Percentiles rank a stretch among this genome's conserved stretches.
phyloP scores from a whole-genome alignment of 2,113 vertebrate genomes.

The Electrona antarctica region DNA sequence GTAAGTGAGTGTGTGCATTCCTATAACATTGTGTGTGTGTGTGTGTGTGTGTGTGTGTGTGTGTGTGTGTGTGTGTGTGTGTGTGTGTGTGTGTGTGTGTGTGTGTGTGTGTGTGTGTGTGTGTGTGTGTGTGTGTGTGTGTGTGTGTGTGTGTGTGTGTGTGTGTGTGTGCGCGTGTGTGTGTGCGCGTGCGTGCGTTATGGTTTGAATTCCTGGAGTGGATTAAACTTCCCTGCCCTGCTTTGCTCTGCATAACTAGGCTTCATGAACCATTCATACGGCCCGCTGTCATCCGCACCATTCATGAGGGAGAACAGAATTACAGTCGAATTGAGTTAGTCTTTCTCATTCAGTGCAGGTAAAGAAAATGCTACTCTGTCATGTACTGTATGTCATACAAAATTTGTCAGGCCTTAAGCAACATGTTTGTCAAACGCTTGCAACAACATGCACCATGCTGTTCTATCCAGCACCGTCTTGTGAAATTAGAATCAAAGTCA shows the following conservation, averaged over 20 bases:
- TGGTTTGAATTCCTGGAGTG: conserved; percentile 31
- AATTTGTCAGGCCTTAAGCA: background rate
- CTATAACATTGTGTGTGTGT: background rate
- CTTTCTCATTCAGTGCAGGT: conserved; percentile 1
- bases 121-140: conserved; percentile 20
- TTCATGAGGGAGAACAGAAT: background rate
- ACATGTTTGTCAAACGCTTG: background rate
- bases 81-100: conserved; percentile 24
- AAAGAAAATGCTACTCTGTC: conserved; percentile 17
- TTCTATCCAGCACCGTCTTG: conserved; percentile 25
- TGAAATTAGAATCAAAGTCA: conserved; percentile 16
- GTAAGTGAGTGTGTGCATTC: too few species aligned
- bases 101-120: background rate
- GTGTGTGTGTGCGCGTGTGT: conserved; percentile 8
- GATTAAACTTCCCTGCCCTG: conserved; percentile 32
- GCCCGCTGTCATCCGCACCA: conserved; percentile 33
- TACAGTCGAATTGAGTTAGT: background rate
- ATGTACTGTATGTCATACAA: conserved; percentile 8
- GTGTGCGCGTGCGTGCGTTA: conserved; percentile 15
- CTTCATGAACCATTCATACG: conserved; percentile 62
- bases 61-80: background rate
- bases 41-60: conserved; percentile 22
- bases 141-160: background rate
- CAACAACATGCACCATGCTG: conserved; percentile 22
- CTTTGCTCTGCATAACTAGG: conserved; percentile 23